Percentiles rank a stretch among this genome's conserved stretches.
phyloP scores from a whole-genome alignment of 2,888 invertebrate genomes.

The Itoplectis maculator region DNA sequence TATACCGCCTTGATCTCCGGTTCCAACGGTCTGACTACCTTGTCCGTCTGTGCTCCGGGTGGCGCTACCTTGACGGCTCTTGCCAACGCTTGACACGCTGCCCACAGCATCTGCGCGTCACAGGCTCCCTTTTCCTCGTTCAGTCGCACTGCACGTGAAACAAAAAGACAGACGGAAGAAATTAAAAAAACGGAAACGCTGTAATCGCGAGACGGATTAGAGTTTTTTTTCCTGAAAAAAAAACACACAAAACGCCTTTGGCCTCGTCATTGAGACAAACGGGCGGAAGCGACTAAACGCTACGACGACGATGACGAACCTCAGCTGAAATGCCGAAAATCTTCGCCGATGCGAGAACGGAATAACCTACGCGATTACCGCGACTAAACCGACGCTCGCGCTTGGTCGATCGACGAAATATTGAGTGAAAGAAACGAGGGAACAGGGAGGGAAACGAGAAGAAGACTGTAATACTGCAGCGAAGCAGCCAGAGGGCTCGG shows the following conservation, averaged over 20 bases:
- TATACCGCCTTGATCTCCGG: constrained; percentile 91
- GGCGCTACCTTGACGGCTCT: constrained; percentile 90
- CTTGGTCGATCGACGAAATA: constrained; percentile 47
- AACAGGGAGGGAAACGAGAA: background rate
- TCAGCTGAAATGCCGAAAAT: background rate
- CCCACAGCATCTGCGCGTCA: constrained; percentile 96
- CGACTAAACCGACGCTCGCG: constrained; percentile 22
- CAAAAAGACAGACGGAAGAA: constrained; percentile 50
- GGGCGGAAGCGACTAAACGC: constrained; percentile 43
- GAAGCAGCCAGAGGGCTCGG: constrained; percentile 5
- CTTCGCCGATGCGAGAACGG: background rate
- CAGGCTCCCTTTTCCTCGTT: constrained; percentile 91
- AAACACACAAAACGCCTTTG: constrained; percentile 45
- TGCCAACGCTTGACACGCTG: constrained; percentile 95
- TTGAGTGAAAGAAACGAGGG: constrained; percentile 35
- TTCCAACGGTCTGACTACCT: constrained; percentile 87
- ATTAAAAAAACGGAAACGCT: constrained; percentile 15
- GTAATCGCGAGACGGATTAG: constrained; percentile 52
- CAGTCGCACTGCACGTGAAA: constrained; percentile 87
- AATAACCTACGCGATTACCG: background rate
- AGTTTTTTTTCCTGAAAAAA: constrained; percentile 43
- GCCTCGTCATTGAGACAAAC: constrained; percentile 53
- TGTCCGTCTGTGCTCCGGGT: constrained; percentile 86
- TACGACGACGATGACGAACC: background rate
- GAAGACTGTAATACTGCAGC: background rate